Evolutionary conservation across 2,888 invertebrate genomes (phyloP).

Genomic region (Catonia carolina): DNA sequence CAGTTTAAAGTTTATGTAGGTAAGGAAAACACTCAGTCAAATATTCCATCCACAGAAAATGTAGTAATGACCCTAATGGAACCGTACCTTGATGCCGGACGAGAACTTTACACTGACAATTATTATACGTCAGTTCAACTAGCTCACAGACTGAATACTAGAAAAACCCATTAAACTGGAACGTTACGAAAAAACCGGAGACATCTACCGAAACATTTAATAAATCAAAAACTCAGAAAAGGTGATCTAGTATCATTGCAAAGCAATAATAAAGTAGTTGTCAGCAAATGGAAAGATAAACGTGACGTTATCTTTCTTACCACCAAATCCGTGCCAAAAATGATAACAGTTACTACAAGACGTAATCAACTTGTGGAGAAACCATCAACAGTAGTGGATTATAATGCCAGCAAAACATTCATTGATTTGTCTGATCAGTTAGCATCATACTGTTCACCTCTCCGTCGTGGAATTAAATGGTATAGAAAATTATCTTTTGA

Average conservation of each 20-base stretch:
- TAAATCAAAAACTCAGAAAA: neutral
- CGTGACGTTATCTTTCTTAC: slow-evolving; percentile 1
- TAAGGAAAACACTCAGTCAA: neutral
- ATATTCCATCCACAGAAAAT: neutral
- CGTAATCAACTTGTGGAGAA: neutral
- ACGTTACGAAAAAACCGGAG: neutral
- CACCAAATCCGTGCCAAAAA: neutral
- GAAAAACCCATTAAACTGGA: slow-evolving; percentile 1
- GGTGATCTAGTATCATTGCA: neutral
- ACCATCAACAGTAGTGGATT: neutral
- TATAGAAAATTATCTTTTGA: too few relatives aligned
- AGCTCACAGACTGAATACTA: neutral
- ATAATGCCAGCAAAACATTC: too few relatives aligned
- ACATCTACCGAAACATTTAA: neutral
- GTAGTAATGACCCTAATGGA: neutral
- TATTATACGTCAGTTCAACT: neutral
- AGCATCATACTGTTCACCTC: neutral
- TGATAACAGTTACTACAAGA: slow-evolving; percentile 2
- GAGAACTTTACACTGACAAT: slow-evolving; percentile 1
- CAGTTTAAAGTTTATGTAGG: neutral
- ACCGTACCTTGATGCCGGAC: neutral
- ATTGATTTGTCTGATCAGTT: slow-evolving; percentile 7
- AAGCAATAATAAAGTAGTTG: neutral
- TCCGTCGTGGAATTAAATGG: neutral
- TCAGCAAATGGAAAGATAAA: slow-evolving; percentile 5